Evolutionary conservation across 2,113 vertebrate species (phyloP).

Genomic region (Datnioides undecimradiatus): DNA sequence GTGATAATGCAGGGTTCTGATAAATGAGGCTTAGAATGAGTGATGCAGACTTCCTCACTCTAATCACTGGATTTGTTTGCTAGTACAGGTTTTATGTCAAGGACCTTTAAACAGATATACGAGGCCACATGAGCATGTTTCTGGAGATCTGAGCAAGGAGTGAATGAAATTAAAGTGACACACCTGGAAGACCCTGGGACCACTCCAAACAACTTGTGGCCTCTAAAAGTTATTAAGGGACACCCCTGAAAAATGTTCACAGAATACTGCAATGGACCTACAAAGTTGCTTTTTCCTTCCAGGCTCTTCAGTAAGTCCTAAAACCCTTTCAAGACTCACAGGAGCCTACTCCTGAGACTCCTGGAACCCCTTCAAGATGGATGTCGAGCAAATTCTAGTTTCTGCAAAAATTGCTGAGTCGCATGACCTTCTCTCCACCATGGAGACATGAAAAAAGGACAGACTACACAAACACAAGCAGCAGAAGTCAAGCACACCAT

Average conservation of each 20-base stretch:
- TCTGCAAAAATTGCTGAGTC: no score
- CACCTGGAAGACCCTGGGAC: background rate
- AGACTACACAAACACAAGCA: no score
- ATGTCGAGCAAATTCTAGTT: no score
- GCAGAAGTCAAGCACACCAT: no score
- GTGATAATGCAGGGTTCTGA: conserved; percentile 58
- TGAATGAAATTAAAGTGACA: conserved; percentile 8
- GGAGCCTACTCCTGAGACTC: background rate
- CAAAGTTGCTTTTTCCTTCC: background rate
- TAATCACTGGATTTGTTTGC: conserved; percentile 64
- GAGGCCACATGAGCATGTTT: conserved; percentile 16
- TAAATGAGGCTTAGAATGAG: conserved; percentile 25
- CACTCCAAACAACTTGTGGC: no score
- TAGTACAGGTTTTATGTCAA: conserved; percentile 41
- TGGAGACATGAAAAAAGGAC: no score
- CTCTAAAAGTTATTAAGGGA: no score
- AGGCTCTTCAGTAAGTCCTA: background rate
- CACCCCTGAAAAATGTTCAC: background rate
- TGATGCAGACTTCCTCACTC: conserved; percentile 41
- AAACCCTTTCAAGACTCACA: background rate
- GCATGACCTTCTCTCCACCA: no score
- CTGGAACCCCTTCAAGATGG: background rate
- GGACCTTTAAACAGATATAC: conserved; percentile 28
- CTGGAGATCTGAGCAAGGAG: conserved; percentile 14
- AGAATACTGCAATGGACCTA: background rate